These are phyloP conservation scores for Tiliacea citrago DNA, from an alignment of 2,888 invertebrate genomes.

Conservation along the genomic window DNA sequence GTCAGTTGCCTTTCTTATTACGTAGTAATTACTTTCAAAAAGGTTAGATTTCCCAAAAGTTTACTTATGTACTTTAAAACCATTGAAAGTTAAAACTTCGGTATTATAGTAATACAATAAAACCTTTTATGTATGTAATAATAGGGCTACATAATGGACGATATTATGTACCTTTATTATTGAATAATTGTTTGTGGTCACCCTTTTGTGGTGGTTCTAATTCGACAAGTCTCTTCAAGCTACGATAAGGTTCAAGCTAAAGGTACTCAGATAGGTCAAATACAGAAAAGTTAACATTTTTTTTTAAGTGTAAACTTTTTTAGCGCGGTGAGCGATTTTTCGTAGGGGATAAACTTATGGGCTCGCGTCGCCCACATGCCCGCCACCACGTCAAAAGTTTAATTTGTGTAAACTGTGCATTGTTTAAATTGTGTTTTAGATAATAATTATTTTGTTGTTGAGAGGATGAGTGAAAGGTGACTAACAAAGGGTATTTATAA, in stretches of 20 bases:
- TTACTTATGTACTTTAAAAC: constrained; percentile 20
- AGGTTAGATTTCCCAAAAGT: constrained; percentile 2
- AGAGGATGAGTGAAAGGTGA: too few species aligned
- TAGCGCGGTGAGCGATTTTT: too few species aligned
- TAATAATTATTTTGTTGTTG: too few species aligned
- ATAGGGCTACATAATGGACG: constrained; percentile 52
- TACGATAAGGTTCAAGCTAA: constrained; percentile 16
- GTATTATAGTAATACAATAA: constrained; percentile 53
- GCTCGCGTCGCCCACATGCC: too few species aligned
- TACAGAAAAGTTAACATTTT: background rate
- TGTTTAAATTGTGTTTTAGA: too few species aligned
- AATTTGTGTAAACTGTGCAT: too few species aligned
- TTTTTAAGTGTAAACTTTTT: too few species aligned
- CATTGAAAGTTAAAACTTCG: constrained; percentile 49
- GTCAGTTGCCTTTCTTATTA: constrained; percentile 2
- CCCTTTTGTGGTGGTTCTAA: constrained; percentile 35
- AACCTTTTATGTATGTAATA: constrained; percentile 51
- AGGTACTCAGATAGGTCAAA: constrained; percentile 17
- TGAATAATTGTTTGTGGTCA: constrained; percentile 32
- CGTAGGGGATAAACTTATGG: too few species aligned
- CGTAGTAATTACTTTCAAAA: background rate
- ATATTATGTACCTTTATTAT: constrained; percentile 53
- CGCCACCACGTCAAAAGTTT: too few species aligned
- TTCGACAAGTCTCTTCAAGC: constrained; percentile 21
- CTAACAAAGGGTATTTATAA: too few species aligned